Conservation (phyloP, 2,113 vertebrate species). For the Nyctibius bracteatus region DNA sequence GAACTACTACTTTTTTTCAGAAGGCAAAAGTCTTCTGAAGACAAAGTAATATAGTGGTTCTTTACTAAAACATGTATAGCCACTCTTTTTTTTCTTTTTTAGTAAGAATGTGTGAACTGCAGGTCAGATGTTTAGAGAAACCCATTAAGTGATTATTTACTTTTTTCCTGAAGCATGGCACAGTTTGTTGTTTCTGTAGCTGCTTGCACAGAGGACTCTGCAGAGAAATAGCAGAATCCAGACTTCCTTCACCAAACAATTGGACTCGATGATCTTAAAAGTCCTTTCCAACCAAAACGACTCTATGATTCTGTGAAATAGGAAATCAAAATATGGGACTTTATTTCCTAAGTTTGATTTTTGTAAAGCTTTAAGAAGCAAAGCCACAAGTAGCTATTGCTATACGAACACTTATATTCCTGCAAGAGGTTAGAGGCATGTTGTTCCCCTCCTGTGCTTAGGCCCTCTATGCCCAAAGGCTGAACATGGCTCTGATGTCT, state of each 20-base stretch:
- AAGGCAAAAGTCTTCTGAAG: neutral
- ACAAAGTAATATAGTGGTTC: neutral
- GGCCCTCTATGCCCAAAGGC: neutral
- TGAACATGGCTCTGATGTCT: neutral
- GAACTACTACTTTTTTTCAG: neutral
- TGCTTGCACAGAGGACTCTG: neutral
- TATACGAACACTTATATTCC: neutral
- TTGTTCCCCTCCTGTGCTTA: neutral
- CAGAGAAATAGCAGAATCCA: constrained; percentile 29
- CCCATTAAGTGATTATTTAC: constrained; percentile 33
- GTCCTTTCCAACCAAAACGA: too few species aligned
- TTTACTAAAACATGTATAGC: neutral
- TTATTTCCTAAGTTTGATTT: neutral
- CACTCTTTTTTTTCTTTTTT: neutral
- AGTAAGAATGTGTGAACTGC: neutral
- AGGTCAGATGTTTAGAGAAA: constrained; percentile 33
- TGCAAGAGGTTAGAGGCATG: neutral
- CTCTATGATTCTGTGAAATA: too few species aligned
- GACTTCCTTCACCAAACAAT: neutral
- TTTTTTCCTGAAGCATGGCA: neutral
- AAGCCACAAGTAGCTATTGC: neutral
- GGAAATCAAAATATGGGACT: neutral
- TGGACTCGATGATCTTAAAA: too few species aligned
- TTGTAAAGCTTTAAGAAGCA: neutral
- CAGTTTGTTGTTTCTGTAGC: constrained; percentile 33